phyloP scores from a whole-genome alignment of 2,113 vertebrate species.

The Barbus barbus region DNA sequence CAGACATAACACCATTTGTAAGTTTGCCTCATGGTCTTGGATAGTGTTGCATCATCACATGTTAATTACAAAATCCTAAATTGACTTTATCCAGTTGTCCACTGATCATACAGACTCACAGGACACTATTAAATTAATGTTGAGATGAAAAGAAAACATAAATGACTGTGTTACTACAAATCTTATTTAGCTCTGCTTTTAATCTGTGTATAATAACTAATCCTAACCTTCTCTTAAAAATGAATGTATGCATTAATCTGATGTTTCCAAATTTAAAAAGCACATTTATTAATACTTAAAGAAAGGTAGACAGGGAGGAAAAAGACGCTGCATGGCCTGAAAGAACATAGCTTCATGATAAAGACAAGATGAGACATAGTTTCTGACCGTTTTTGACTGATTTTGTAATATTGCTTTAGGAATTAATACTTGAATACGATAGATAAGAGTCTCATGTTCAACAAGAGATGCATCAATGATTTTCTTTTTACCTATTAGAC shows the following conservation, averaged over 20 bases:
- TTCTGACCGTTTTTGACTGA: constrained; percentile 1
- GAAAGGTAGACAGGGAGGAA: not conserved
- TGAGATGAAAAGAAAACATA: not conserved
- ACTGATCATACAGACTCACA: not conserved
- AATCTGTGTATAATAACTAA: not conserved
- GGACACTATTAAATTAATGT: not conserved
- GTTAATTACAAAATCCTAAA: not conserved
- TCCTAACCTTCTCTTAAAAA: not conserved
- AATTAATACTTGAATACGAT: not conserved
- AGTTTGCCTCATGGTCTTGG: not conserved
- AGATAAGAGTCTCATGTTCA: constrained; percentile 14
- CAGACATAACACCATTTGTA: constrained; percentile 1
- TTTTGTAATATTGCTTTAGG: constrained; percentile 27
- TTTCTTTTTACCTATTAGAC: constrained; percentile 6
- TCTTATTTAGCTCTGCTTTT: not conserved
- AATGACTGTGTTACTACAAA: not conserved
- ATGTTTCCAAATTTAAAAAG: not conserved
- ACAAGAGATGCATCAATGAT: constrained; percentile 12
- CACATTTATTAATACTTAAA: constrained; percentile 1
- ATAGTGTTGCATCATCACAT: not conserved
- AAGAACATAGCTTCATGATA: not conserved
- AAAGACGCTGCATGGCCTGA: not conserved
- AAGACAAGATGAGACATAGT: not conserved
- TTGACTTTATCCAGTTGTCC: not conserved
- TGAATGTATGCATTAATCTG: not conserved